A percentile compares a stretch with the other conserved stretches of the same genome.
These are phyloP conservation scores for Oenanthe melanoleuca DNA, from an alignment of 2,113 vertebrate genomes.

Conservation along the genomic window DNA sequence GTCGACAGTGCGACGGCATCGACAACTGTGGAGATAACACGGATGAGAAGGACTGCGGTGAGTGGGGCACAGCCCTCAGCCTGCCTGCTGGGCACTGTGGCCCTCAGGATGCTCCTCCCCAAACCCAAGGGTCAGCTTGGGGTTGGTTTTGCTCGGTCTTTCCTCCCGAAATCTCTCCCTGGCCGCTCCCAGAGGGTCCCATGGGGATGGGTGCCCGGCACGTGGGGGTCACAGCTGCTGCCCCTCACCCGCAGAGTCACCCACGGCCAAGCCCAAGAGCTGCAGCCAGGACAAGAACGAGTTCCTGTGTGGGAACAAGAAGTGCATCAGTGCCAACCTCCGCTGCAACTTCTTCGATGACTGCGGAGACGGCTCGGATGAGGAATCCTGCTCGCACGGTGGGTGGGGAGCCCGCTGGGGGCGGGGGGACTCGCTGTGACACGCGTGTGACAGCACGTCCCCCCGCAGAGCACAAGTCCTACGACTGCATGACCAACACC, in stretches of 20 bases:
- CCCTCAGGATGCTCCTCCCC: accelerated
- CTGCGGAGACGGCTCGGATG: constrained; percentile 92
- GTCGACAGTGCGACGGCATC: constrained; percentile 87
- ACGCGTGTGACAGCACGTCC: background rate
- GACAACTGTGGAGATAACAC: constrained; percentile 93
- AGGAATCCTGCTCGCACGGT: constrained; percentile 84
- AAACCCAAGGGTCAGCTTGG: background rate
- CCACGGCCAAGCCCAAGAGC: constrained; percentile 70
- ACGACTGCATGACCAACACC: constrained; percentile 85
- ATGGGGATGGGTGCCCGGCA: accelerated
- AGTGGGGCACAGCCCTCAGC: constrained; percentile 42
- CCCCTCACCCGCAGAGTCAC: background rate
- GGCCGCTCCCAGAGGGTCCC: background rate
- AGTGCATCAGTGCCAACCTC: constrained; percentile 86
- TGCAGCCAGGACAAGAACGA: constrained; percentile 89
- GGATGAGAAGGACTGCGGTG: constrained; percentile 91
- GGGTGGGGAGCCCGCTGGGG: background rate
- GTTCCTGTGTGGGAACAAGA: constrained; percentile 86
- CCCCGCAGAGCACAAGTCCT: constrained; percentile 81
- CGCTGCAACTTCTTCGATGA: constrained; percentile 95
- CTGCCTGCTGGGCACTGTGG: background rate
- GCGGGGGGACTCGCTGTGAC: accelerated
- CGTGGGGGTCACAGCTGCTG: background rate
- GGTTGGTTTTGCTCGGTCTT: background rate
- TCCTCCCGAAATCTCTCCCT: background rate